Evolutionary conservation across 2,888 invertebrate genomes (phyloP).

Genomic region (Agrochola macilenta): DNA sequence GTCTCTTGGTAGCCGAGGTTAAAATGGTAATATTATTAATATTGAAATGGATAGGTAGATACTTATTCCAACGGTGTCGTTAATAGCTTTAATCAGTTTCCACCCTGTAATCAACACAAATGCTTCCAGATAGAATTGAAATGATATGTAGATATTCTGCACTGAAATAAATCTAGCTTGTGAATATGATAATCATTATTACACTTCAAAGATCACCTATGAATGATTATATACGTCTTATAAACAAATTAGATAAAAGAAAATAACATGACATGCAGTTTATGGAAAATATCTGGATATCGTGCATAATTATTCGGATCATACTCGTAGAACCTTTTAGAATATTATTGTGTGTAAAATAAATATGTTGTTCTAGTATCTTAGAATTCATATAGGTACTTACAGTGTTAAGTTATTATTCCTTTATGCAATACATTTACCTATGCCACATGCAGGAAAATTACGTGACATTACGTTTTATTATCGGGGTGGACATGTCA

Average conservation of each 20-base stretch:
- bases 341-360: neutral
- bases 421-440: neutral
- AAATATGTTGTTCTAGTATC: too few species aligned
- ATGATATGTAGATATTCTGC: neutral
- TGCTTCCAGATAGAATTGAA: neutral
- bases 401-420: neutral
- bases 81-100: neutral
- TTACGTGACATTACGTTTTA: constrained; percentile 29
- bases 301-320: neutral
- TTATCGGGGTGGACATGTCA: constrained; percentile 27
- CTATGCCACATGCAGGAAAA: neutral
- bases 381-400: too few species aligned
- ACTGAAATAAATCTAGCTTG: neutral
- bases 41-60: neutral
- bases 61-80: neutral
- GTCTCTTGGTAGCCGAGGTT: neutral
- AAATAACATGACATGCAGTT: neutral
- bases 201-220: neutral
- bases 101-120: neutral
- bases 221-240: neutral
- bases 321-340: neutral
- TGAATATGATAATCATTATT: neutral
- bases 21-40: neutral
- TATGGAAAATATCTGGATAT: neutral
- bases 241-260: neutral